Conservation (phyloP, 2,888 invertebrate species). For the Watsonalla cultraria region DNA sequence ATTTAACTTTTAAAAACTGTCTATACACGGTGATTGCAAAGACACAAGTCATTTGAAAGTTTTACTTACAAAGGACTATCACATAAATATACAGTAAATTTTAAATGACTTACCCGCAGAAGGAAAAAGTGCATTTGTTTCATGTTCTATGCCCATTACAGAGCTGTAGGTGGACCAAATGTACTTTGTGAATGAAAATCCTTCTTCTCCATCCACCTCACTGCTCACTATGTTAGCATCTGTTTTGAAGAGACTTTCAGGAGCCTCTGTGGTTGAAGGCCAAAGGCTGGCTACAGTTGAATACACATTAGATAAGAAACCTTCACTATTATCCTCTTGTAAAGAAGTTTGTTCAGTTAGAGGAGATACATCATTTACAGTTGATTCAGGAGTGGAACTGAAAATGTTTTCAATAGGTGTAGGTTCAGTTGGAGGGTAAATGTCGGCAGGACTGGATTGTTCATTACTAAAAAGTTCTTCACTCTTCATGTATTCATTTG, state of each 20-base stretch:
- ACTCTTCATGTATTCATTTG: background rate
- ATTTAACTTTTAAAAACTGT: too few species aligned
- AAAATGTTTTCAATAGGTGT: slow-evolving; percentile 7
- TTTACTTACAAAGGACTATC: slow-evolving; percentile 4
- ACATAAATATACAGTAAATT: too few species aligned
- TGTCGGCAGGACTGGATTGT: slow-evolving; percentile 12
- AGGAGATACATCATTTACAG: slow-evolving; percentile 12
- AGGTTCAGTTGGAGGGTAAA: slow-evolving; percentile 16
- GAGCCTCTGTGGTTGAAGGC: slow-evolving; percentile 48
- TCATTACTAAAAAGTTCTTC: slow-evolving; percentile 9
- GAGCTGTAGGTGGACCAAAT: slow-evolving; percentile 48
- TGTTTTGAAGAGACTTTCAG: slow-evolving; percentile 45
- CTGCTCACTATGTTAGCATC: slow-evolving; percentile 31
- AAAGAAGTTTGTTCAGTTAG: slow-evolving; percentile 21
- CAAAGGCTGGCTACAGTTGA: slow-evolving; percentile 56
- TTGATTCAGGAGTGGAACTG: slow-evolving; percentile 4
- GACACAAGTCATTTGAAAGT: background rate
- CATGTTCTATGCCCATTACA: slow-evolving; percentile 52
- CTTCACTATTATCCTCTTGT: slow-evolving; percentile 28
- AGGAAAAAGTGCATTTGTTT: slow-evolving; percentile 60
- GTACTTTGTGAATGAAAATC: slow-evolving; percentile 58
- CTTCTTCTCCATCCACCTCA: slow-evolving; percentile 32
- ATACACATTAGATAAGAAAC: slow-evolving; percentile 53
- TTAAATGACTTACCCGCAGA: slow-evolving; percentile 46
- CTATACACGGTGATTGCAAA: background rate